phyloP scores from a whole-genome alignment of 2,113 vertebrate genomes.

The Macroglossus sobrinus region DNA sequence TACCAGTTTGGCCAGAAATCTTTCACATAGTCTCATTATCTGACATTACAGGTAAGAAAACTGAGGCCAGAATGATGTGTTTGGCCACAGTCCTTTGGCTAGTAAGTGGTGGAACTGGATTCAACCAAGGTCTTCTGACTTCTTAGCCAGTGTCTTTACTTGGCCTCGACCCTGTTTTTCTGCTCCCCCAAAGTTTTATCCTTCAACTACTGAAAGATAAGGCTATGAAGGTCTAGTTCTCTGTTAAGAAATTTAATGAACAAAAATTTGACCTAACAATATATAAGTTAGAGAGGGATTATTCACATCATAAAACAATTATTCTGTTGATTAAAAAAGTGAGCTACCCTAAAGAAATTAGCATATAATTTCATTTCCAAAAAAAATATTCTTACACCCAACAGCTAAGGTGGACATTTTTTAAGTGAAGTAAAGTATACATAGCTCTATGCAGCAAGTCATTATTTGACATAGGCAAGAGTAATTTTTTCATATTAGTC shows the following conservation, averaged over 20 bases:
- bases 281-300: background rate
- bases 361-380: conserved; percentile 33
- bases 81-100: background rate
- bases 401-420: background rate
- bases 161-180: background rate
- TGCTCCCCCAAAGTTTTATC: background rate
- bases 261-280: background rate
- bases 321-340: background rate
- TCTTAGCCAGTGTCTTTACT: background rate
- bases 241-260: conserved; percentile 37
- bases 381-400: background rate
- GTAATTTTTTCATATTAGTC: conserved; percentile 43
- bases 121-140: background rate
- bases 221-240: background rate
- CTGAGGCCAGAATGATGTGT: background rate
- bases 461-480: conserved; percentile 11
- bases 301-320: conserved; percentile 33
- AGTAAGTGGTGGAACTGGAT: background rate
- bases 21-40: background rate
- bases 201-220: conserved; percentile 1
- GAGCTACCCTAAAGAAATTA: background rate
- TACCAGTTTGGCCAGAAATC: no score
- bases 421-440: conserved; percentile 6
- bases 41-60: conserved; percentile 12
- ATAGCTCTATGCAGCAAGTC: background rate